Conservation (phyloP, 2,888 invertebrate species). For the Dinocampus coccinellae region DNA sequence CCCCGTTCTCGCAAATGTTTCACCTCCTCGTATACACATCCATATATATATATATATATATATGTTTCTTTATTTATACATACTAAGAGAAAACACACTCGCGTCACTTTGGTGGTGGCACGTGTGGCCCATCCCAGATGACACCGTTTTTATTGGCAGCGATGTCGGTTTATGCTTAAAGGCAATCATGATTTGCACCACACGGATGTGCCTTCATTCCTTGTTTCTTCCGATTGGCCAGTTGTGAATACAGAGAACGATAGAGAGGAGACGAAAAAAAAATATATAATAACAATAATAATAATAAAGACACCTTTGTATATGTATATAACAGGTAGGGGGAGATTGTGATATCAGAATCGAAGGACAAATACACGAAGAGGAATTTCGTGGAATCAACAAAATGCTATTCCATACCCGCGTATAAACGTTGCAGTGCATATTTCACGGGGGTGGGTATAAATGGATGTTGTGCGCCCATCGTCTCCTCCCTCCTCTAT, state of each 20-base stretch:
- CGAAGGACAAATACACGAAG: slow-evolving; percentile 15
- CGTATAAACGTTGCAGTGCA: slow-evolving; percentile 35
- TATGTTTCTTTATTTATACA: not conserved
- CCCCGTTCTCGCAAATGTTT: not conserved
- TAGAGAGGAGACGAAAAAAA: not conserved
- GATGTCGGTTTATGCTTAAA: slow-evolving; percentile 53
- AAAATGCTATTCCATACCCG: slow-evolving; percentile 45
- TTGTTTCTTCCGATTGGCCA: slow-evolving; percentile 36
- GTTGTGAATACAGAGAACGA: slow-evolving; percentile 2
- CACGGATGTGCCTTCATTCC: not conserved
- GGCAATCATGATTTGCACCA: slow-evolving; percentile 55
- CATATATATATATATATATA: not conserved
- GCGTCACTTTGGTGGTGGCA: slow-evolving; percentile 49
- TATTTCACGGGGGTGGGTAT: slow-evolving; percentile 28
- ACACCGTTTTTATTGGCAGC: slow-evolving; percentile 64
- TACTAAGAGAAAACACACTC: slow-evolving; percentile 20
- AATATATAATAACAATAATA: not conserved
- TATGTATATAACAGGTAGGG: not conserved
- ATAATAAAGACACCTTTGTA: not conserved
- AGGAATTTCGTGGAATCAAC: slow-evolving; percentile 46
- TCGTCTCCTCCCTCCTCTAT: slow-evolving; percentile 7
- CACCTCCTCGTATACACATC: not conserved
- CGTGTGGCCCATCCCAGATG: slow-evolving; percentile 58
- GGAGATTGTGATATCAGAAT: slow-evolving; percentile 25
- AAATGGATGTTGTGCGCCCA: slow-evolving; percentile 30